Evolutionary conservation across 2,113 vertebrate species (phyloP), one percentile per base, ranked within the genome.

Genomic region (Lipotes vexillifer): DNA sequence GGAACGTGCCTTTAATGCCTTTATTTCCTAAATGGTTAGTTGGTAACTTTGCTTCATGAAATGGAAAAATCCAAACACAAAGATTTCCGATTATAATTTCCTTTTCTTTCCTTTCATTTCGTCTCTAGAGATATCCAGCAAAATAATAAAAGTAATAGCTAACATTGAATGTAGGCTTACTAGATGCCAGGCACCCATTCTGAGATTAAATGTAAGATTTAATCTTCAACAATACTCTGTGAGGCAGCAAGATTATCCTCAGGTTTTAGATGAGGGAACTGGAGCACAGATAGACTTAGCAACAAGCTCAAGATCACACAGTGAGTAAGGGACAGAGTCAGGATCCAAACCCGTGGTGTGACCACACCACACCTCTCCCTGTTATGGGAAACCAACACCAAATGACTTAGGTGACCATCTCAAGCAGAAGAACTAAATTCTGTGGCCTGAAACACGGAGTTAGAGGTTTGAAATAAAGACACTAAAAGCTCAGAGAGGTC

Each of bases 41-140:
- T 94, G 66, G 20, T 52, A 87, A 83, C 90, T 49, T 75, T 66
- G 29, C 27, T 31, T 94, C 63, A 59, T 21, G 13, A 90, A 78
- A 87, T 75, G 55, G 49, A 66, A 90, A 95, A 93, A 91, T 52
- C 55, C 66, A 85, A 88, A 77, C 18, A 18, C 29, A 18, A 77
- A 81, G 38, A 78, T 93, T 96, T 88, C 33, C 31, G 12, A 94
- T 89, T 61, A 82, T 77, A 65, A 93, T 41, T 91, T 90, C 33
- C 29, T 87, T 52, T 15, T 15, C 63, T 49, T 88, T 93, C n/a
- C 2, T 13, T 88, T 36, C 21, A 55, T 82, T 90, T 41, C 14
- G 17, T 88, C 23, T 52, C 25, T 55, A 93, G 17, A 75, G 20
- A 86, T 4, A 38, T 1, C 21, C 63, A 93, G 41, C 25, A 82